Evolutionary conservation across 2,888 invertebrate species (phyloP), one percentile per base, ranked within the genome.

Genomic region (Dolomedes plantarius): DNA sequence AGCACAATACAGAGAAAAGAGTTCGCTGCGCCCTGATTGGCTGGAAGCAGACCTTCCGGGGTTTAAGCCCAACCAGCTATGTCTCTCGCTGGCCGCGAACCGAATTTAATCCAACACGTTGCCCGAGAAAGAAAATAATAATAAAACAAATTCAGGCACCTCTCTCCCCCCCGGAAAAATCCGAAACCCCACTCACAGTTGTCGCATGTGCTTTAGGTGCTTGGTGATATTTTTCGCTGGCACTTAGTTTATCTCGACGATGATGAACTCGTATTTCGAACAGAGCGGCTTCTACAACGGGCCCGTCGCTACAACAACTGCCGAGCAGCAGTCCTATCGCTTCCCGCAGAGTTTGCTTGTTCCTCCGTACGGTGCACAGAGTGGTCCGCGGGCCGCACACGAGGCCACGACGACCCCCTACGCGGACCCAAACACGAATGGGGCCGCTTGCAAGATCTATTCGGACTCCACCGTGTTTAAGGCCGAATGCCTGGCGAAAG

Each of bases 241-340:
- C 28, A 69, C 32, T 68, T 79, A 80, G 72, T 80, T n/a, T 77
- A 69, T 65, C 56, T 23, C 23, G 3, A 23, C 31, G 56, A 90
- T 90, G 90, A 97, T 97, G 97, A 97, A 97, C 95, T 97, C 97
- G 92, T 97, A 97, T 92, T 97, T 97, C 92, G 97, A 97, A 93
- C 97, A 97, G 93, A 95, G 95, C 92, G 97, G 97, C 92, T 97
- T 97, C 93, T 97, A 97, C 93, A 96, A 97, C 91, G 94, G 95
- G 91, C 96, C 96, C 92, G 56, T 56, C 13, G 56, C 23, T 11
- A 89, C 89, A 41, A 89, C 90, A 95, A 96, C 93, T 95, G 96
- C 93, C 92, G 94, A 90, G 93, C 93, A 96, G 75, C 93, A 96
- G 79, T 88, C 89, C 92, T 94, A 96, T 91, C 95, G 96, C 89